These are phyloP conservation scores for Chorisops tibialis DNA, from an alignment of 2,888 invertebrate genomes.

Conservation along the genomic window DNA sequence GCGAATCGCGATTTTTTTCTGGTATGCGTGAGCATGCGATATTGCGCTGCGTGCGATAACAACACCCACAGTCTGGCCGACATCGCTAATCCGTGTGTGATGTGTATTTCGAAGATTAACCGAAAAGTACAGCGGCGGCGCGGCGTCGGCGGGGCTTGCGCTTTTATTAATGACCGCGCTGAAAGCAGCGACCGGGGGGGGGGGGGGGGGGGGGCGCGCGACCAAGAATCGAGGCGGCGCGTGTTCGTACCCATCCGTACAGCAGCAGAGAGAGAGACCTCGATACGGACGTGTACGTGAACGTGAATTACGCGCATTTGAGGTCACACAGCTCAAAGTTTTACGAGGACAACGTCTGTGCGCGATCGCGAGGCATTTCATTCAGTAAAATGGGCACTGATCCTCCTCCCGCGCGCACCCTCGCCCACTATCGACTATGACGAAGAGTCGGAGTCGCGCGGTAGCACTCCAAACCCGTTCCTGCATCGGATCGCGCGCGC, in stretches of 20 bases:
- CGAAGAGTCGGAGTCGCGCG: neutral
- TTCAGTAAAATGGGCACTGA: conserved; percentile 28
- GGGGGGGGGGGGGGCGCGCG: no score
- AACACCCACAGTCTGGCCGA: neutral
- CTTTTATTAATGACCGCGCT: neutral
- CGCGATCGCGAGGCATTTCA: conserved; percentile 20
- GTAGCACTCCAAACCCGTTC: conserved; percentile 15
- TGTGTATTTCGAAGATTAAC: neutral
- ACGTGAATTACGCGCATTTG: conserved; percentile 27
- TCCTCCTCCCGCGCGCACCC: neutral
- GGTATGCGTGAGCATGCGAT: neutral
- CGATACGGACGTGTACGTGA: conserved; percentile 19
- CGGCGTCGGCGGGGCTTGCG: neutral
- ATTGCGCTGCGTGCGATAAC: neutral
- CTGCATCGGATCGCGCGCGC: conserved; percentile 13
- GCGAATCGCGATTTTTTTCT: no score
- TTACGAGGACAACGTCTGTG: conserved; percentile 16
- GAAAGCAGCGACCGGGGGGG: no score
- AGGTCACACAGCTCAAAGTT: conserved; percentile 14
- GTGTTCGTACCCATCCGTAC: no score
- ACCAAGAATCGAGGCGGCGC: no score
- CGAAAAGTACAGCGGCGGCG: conserved; percentile 14
- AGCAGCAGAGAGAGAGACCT: no score
- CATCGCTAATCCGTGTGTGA: conserved; percentile 6
- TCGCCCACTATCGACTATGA: neutral